These are phyloP conservation scores for Blennius ocellaris DNA, from an alignment of 2,113 vertebrate species.

Conservation along the genomic window DNA sequence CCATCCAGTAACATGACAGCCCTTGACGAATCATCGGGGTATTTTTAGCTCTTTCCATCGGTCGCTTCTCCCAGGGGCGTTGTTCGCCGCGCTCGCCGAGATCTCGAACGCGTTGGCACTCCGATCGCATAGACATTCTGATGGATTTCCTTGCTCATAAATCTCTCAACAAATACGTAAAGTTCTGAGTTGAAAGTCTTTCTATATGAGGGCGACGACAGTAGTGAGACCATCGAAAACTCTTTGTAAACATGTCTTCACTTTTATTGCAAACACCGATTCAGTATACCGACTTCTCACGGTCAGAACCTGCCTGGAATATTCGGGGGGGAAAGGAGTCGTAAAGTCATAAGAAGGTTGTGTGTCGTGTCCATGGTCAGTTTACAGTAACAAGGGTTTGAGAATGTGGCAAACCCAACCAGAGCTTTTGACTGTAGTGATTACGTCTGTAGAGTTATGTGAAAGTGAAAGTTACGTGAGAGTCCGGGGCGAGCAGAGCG, in stretches of 20 bases:
- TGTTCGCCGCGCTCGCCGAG: constrained; percentile 10
- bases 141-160: background rate
- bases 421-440: no score
- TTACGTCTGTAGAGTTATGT: no score
- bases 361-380: constrained; percentile 7
- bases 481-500: constrained; percentile 56
- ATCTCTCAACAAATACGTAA: background rate
- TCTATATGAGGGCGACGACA: background rate
- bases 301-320: no score
- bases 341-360: constrained; percentile 27
- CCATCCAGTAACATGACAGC: constrained; percentile 14
- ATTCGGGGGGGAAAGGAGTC: background rate
- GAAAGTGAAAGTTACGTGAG: no score
- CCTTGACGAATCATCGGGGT: constrained; percentile 26
- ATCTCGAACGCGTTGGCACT: constrained; percentile 32
- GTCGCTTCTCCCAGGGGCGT: constrained; percentile 24
- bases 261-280: no score
- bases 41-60: constrained; percentile 50
- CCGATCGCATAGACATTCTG: background rate
- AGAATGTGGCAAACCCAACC: no score
- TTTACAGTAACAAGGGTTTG: no score
- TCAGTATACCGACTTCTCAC: no score
- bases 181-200: background rate
- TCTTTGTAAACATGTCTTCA: constrained; percentile 34
- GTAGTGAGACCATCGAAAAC: constrained; percentile 47